Base-by-base conservation (phyloP, 2,888 invertebrate genomes). In the Altica lythri region DNA sequence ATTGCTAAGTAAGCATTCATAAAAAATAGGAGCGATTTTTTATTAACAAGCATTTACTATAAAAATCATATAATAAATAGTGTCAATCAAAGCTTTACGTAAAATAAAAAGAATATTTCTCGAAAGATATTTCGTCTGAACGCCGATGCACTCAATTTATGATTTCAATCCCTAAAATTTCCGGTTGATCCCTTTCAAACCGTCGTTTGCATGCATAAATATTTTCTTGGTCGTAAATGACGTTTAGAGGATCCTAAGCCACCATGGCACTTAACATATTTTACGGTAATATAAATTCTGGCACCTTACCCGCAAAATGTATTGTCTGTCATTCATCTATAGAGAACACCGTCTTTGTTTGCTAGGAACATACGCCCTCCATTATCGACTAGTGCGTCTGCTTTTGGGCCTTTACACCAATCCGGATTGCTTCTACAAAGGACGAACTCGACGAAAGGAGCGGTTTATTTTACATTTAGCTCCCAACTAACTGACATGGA, bases 251-350 rank as follows among this genome's bases (percentile, higher is more conserved):
- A 16, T 14, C 8, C 2, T 3, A 2, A 14, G 34, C 14, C 9
- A 8, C 16, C 4, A 16, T 8, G 2, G 9, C 34, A 34, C 16
- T 34, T 34, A 8, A 9, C 5, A 34, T 34, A 34, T 34, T 34
- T 34, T 34, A 16, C 9, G 34, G 16, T 16, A 34, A 16, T 12
- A 34, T 34, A 16, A 34, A 34, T 34, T 16, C 16, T 34, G 34
- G 34, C 34, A 16, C 16, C 34, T 27, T 9, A 27, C 27, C 27
- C 27, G 27, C 27, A 27, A 27, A 14, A 14, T 8, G 34, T 34
- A 34, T 34, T 34, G 34, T 34, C 34, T 34, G 34, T 34, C 34
- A 34, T 34, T 34, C 16, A 34, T 34, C 34, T 34, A 34, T 14
- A 34, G 14, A 34, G 34, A 4, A 34, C 8, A 34, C 34, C 2